Conservation (phyloP, 1,140 invertebrate species). For the Ostrea denselamellosa region DNA sequence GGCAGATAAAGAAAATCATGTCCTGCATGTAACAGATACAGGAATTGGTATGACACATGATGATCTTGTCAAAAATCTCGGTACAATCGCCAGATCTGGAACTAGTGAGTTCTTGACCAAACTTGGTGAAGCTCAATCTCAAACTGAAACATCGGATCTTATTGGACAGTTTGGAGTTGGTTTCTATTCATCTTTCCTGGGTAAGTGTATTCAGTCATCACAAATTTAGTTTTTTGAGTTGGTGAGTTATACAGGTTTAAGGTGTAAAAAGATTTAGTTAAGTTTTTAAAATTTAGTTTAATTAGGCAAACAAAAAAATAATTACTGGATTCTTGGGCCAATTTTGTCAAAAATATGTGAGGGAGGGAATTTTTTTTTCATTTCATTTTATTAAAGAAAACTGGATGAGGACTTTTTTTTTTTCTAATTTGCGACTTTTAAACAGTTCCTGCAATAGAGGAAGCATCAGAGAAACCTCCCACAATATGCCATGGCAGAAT, state of each 20-base stretch:
- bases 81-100: constrained; percentile 99
- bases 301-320: no score
- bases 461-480: no score
- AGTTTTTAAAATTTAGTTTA: no score
- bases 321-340: no score
- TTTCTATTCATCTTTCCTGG: constrained; percentile 97
- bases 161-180: constrained; percentile 96
- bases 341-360: no score
- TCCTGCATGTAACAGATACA: constrained; percentile 96
- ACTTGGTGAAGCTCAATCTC: constrained; percentile 86
- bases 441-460: no score
- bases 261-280: no score
- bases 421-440: no score
- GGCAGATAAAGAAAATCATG: constrained; percentile 96
- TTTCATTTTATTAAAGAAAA: not conserved
- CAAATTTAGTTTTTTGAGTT: no score
- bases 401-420: not conserved
- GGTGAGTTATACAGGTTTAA: no score
- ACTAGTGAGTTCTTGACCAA: constrained; percentile 98
- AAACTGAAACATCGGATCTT: constrained; percentile 77
- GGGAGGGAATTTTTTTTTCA: not conserved
- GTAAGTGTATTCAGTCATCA: constrained; percentile 71
- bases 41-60: constrained; percentile 98
- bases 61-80: constrained; percentile 97
- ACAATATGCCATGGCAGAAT: no score